Evolutionary conservation across 2,797 vertebrate species (phyloP).

Genomic region (Myripristis jacobus): DNA sequence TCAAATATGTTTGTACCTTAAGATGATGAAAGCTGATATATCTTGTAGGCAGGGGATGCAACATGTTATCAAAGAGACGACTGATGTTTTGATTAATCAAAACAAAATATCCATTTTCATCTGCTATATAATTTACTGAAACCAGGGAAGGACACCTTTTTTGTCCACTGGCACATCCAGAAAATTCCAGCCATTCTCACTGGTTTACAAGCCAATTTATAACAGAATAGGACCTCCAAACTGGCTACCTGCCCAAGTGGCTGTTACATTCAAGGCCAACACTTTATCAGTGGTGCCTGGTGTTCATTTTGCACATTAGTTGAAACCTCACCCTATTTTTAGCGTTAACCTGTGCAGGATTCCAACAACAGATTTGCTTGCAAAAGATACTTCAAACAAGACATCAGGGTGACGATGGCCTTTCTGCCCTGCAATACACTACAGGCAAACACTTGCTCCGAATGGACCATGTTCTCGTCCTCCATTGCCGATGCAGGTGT

Average conservation of each 20-base stretch:
- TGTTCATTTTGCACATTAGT: slow-evolving; percentile 9
- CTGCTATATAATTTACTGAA: too few relatives aligned
- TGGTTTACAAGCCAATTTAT: slow-evolving; percentile 1
- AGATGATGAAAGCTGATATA: too few relatives aligned
- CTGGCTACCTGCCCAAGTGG: slow-evolving; percentile 19
- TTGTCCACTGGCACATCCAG: not conserved
- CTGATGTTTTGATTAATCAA: not conserved
- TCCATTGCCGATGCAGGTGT: too few relatives aligned
- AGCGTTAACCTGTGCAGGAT: too few relatives aligned
- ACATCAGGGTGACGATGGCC: not conserved
- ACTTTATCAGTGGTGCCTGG: not conserved
- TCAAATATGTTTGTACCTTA: too few relatives aligned
- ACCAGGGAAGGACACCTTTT: not conserved
- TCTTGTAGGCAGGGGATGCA: not conserved
- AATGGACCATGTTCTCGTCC: too few relatives aligned
- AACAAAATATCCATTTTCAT: not conserved
- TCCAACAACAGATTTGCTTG: not conserved
- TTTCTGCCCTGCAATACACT: not conserved
- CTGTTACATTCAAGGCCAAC: not conserved
- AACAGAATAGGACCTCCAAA: not conserved
- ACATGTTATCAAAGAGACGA: too few relatives aligned
- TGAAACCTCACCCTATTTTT: slow-evolving; percentile 4
- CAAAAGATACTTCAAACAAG: not conserved
- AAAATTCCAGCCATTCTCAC: slow-evolving; percentile 8
- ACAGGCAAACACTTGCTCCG: slow-evolving; percentile 45